These are phyloP conservation scores for Falco rusticolus DNA, from an alignment of 2,797 vertebrate species.

Conservation along the genomic window DNA sequence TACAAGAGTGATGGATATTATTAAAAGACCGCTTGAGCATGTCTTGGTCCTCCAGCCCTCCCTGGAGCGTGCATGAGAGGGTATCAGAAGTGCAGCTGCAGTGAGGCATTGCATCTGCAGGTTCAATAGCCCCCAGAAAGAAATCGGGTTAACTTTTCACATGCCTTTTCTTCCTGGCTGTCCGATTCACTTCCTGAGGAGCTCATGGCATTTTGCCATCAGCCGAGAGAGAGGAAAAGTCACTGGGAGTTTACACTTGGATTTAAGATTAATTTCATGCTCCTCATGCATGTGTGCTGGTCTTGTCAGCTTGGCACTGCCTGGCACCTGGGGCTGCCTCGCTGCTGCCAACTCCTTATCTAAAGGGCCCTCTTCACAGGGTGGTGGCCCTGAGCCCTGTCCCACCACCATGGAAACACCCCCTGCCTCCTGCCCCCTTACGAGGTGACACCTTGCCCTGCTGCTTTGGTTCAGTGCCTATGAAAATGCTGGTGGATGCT, in stretches of 20 bases:
- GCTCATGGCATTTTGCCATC: background rate
- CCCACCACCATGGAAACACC: background rate
- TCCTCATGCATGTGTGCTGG: background rate
- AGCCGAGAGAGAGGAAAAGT: background rate
- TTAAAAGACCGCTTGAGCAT: background rate
- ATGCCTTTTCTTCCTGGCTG: background rate
- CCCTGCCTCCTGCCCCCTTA: background rate
- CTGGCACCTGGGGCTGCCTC: background rate
- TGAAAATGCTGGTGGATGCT: background rate
- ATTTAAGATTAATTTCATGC: background rate
- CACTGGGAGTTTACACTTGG: rapidly evolving
- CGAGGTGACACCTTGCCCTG: background rate
- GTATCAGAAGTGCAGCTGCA: background rate
- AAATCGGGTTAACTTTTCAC: background rate
- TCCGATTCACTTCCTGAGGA: rapidly evolving
- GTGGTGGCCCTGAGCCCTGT: background rate
- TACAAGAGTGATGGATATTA: background rate
- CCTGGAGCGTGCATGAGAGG: background rate
- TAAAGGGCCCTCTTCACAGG: background rate
- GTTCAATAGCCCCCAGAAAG: background rate
- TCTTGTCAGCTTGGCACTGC: background rate
- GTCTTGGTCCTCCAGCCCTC: background rate
- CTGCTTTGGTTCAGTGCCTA: background rate
- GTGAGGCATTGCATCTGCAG: background rate
- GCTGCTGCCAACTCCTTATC: background rate